Evolutionary conservation across 2,113 vertebrate species (phyloP), one percentile per base, ranked within the genome.

Genomic region (Dolichallabes microphthalmus): DNA sequence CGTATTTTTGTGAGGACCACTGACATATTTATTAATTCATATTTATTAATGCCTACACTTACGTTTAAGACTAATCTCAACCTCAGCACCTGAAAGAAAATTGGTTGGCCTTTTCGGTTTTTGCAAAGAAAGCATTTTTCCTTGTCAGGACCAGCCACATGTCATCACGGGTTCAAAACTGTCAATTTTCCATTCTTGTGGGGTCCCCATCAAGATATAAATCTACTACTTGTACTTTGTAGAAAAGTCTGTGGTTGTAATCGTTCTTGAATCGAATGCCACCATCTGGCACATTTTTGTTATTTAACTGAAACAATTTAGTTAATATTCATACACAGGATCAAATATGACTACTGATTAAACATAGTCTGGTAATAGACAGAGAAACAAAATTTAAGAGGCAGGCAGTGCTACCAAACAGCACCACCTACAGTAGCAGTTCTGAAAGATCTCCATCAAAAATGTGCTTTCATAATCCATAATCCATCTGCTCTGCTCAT

Each of bases 341-440:
- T 17, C 20, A 25, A 7, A 55, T n/a, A 25, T 55, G 76, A 75
- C 71, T 74, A 58, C 57, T 84, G 20, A 27, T 61, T 50, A 19
- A 35, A 27, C 14, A n/a, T 19, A 58, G 63, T 68, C 30, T 64
- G 32, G 11, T n/a, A 32, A 35, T 12, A 60, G 14, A 66, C 61
- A 52, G 57, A 55, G 45, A n/a, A 66, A 80, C 13, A 32, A n/a
- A 45, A 58, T 39, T 82, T 68, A 32, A 83, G n/a, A 20, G 50
- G 73, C 52, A 87, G 66, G 83, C 88, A 86, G 68, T 52, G 52
- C 86, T 92, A 88, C 88, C 90, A 91, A 90, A 94, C 88, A 95
- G 94, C 93, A 94, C 95, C 94, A 94, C 92, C 95, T 95, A n/a
- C n/a, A n/a, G n/a, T n/a, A 95, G 94, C 93, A 94, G 95, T 90